Base-by-base conservation (phyloP, 1,140 invertebrate species). In the Nephotettix cincticeps region DNA sequence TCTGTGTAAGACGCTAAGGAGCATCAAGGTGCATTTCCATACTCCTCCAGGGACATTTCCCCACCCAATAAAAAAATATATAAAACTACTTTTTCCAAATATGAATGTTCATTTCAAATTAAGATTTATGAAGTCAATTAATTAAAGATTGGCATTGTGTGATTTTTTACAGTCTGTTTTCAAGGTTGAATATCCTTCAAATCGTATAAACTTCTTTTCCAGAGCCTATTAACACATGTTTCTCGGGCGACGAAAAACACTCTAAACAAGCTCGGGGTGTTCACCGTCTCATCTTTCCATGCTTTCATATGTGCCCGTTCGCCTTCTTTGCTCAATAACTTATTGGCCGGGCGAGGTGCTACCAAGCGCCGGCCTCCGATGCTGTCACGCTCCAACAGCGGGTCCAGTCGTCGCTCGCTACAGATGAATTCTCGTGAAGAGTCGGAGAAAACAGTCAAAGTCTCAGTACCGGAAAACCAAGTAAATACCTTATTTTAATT, bases 201-300 rank as follows among this genome's bases (percentile, higher is more conserved):
- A n/a, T n/a, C n/a, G n/a, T n/a, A n/a, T n/a, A n/a, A n/a, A n/a
- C n/a, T n/a, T n/a, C n/a, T n/a, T 36, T 66, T 69, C 23, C 88
- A 98, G 96, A 97, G 94, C 75, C 84, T 98, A 76, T 85, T 99
- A 74, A 96, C 95, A 36, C 94, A 96, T 84, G 95, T 98, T 56
- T 98, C 96, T 23, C 91, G 95, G 76, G 90, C 93, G 74, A 98
- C 96, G 65, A 99, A 99, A 84, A 91, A 90, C 75, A 97, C 93
- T 28, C 84, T 99, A 75, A 97, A 97, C 83, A 94, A 95, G 78
- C 84, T 98, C 75, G 96, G 96, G 56, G 95, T 98, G 64, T 98
- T 99, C 85, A 98, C 96, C 21, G 96, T 98, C 51, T 98, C 95
- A 45, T 97, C 95, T 58, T 97, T 99, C 85, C 96, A 99, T 80